Evolutionary conservation across 2,113 vertebrate genomes (phyloP).

Genomic region (Ammodytes marinus): DNA sequence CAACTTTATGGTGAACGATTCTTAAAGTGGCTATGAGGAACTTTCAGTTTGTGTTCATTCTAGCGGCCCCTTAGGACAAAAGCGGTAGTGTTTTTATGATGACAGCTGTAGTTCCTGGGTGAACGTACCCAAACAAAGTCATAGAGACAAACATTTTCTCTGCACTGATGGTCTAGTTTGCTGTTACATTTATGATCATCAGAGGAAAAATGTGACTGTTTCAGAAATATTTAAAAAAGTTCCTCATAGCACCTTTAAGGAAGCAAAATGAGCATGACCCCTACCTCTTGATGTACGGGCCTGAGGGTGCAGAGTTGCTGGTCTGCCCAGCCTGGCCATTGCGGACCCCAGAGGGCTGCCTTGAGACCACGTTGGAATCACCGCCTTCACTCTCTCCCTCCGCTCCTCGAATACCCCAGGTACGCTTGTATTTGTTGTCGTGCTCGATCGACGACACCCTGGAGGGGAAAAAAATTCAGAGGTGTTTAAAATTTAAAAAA

Average conservation of each 20-base stretch:
- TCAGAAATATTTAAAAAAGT: no score
- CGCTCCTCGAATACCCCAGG: constrained; percentile 86
- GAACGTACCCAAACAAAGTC: no score
- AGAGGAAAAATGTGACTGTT: no score
- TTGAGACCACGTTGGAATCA: constrained; percentile 84
- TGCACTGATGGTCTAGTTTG: no score
- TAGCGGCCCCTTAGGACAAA: no score
- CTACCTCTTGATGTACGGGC: constrained; percentile 89
- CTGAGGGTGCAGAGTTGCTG: constrained; percentile 66
- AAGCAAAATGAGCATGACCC: neutral
- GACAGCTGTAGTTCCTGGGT: no score
- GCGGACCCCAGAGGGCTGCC: constrained; percentile 84
- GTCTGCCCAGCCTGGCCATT: constrained; percentile 79
- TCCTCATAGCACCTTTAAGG: no score
- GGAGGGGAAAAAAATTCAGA: neutral
- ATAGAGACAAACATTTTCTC: no score
- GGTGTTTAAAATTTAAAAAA: neutral
- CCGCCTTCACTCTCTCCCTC: constrained; percentile 65
- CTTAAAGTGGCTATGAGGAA: neutral
- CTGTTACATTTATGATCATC: no score
- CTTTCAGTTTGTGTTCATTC: no score
- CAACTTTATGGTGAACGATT: neutral
- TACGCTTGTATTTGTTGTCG: constrained; percentile 88
- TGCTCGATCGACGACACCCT: constrained; percentile 93
- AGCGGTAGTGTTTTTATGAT: no score